Evolutionary conservation across 2,888 invertebrate genomes (phyloP), one percentile per base, ranked within the genome.

Genomic region (Limnephilus lunatus): DNA sequence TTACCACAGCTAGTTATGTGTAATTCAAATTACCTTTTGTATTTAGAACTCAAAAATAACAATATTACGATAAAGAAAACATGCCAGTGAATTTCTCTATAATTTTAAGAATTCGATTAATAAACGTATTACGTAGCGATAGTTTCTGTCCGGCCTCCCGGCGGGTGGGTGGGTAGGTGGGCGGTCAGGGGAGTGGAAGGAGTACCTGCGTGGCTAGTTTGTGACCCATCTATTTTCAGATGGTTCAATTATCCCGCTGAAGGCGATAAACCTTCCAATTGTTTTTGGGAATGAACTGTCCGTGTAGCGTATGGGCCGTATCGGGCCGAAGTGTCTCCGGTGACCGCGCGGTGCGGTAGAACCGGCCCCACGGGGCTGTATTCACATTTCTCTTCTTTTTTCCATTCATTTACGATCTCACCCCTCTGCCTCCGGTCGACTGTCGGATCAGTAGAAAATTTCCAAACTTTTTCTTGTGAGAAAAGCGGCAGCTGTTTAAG

Each of bases 191-290:
- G 68, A 25, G 25, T 68, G 68, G 7, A 19, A 19, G 19, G 53
- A 68, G 68, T 68, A 68, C 68, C 68, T 68, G 68, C 68, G 25
- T 68, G 68, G 68, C 68, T 88, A 85, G 85, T 90, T 93, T 91
- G 91, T 89, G 92, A 85, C 83, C 93, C 93, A 90, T 93, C 92
- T 92, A 92, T 92, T 92, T 92, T 91, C 92, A 92, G 92, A 93
- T 92, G 90, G 92, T 92, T 92, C 93, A 93, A 92, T 93, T 93
- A 93, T 92, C 93, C 92, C 92, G 88, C 92, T 88, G 92, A 92
- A 91, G 92, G 92, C 86, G 92, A 93, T 93, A 93, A 93, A 92
- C 93, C 87, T 93, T 90, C 92, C 92, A 87, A 93, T 92, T 93
- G 93, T 93, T 92, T 93, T 92, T 89, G 85, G 87, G 91, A 92